Evolutionary conservation across 2,113 vertebrate genomes (phyloP), one percentile per base, ranked within the genome.

Genomic region (Mastomys coucha): DNA sequence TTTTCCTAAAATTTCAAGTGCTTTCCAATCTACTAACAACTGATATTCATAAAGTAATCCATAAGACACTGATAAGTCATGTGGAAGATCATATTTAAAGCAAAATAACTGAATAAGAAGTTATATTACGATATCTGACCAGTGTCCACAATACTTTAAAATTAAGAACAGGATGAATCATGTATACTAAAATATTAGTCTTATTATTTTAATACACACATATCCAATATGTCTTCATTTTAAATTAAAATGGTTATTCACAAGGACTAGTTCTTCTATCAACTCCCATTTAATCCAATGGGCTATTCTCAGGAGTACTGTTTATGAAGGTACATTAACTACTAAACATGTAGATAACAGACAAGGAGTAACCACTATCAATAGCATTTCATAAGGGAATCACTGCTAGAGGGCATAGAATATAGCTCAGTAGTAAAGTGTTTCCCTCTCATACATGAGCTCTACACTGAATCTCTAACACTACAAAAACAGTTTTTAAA

Each of bases 1-100:
- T 42, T 88, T 88, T 95, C 90, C 95, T 89, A 91, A 39, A 28
- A 88, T 45, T 88, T 84, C 77, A 81, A 77, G 5, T 85, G 84
- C 39, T 96, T 94, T 86, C 28, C 91, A 96, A 89, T n/a, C 39
- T 69, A 91, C 77, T 93, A 93, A 97, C 20, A 96, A 92, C 49
- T 51, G 90, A 36, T n/a, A 85, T 20, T 73, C 63, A 92, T 63
- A 69, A 91, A 93, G 60, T 78, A 90, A 96, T 90, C 42, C 69
- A 45, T 58, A 91, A 95, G 84, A 65, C 80, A 95, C 36, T 93
- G 76, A 49, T 77, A 86, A 75, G 51, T 85, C 58, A 75, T 70
- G 33, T 76, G 56, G 80, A 96, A 90, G 69, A 91, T 65, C 63
- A 36, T 75, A 90, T 65, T 94, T 51, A 92, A 96, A n/a, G 94